These are phyloP conservation scores for Jacana jacana DNA, from an alignment of 2,113 vertebrate species.

Conservation along the genomic window DNA sequence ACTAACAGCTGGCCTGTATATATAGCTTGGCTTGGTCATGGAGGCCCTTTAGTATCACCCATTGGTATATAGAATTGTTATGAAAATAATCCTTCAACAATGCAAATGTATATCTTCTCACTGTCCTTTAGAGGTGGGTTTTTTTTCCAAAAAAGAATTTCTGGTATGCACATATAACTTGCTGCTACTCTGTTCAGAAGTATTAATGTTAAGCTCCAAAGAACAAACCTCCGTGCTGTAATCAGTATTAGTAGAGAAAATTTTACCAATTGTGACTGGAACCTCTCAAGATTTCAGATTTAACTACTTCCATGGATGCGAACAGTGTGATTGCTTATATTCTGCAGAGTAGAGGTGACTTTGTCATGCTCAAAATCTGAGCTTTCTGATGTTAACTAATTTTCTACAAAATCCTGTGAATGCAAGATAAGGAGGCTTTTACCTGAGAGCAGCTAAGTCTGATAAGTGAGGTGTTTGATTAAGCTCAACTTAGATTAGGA, in stretches of 20 bases:
- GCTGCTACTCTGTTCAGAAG: background rate
- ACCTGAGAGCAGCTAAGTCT: conserved; percentile 39
- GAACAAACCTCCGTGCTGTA: background rate
- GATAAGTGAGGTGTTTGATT: conserved; percentile 54
- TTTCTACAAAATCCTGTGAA: conserved; percentile 45
- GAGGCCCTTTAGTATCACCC: background rate
- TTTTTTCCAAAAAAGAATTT: background rate
- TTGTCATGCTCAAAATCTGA: conserved; percentile 27
- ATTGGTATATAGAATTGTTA: background rate
- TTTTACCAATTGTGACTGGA: background rate
- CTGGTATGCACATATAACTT: background rate
- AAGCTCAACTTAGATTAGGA: conserved; percentile 50
- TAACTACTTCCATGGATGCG: background rate
- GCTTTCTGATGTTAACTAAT: conserved; percentile 58
- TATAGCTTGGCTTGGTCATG: background rate
- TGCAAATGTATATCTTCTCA: background rate
- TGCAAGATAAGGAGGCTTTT: conserved; percentile 47
- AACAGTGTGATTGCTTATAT: background rate
- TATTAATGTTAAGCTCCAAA: background rate
- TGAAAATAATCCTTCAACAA: background rate
- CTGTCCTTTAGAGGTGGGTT: background rate
- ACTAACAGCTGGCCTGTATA: background rate
- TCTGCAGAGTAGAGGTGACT: conserved; percentile 25
- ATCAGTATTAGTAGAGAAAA: background rate
- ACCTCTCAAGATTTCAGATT: background rate